phyloP scores from a whole-genome alignment of 2,113 vertebrate genomes.

The Acrocephalus arundinaceus region DNA sequence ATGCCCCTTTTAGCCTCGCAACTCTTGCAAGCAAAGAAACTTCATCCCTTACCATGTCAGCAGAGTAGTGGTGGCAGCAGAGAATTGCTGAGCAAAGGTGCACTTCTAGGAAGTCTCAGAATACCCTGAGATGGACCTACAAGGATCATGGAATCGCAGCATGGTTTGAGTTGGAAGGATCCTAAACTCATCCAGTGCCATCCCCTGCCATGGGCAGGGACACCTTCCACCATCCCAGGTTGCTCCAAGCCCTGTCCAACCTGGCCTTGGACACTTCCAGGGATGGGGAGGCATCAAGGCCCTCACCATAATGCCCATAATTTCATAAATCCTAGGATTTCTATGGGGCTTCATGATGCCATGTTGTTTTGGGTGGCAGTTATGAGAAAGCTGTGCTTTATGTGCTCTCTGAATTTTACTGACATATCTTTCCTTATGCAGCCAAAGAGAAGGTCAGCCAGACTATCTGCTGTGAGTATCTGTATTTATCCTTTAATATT shows the following conservation, averaged over 20 bases:
- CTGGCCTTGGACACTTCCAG: background rate
- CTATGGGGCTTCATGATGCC: rapidly evolving
- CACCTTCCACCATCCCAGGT: background rate
- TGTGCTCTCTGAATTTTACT: background rate
- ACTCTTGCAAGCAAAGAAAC: background rate
- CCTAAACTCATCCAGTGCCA: background rate
- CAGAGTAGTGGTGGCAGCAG: rapidly evolving
- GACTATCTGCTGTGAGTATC: slow-evolving; percentile 91
- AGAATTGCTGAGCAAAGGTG: background rate
- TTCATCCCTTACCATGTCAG: rapidly evolving
- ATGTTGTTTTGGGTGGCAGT: background rate
- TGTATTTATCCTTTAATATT: background rate
- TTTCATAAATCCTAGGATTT: background rate
- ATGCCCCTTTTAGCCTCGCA: background rate
- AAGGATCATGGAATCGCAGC: background rate
- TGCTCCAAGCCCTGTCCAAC: rapidly evolving
- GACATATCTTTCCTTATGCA: slow-evolving; percentile 66
- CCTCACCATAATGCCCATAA: rapidly evolving
- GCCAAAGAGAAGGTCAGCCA: slow-evolving; percentile 93
- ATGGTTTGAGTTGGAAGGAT: no score
- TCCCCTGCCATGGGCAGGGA: background rate
- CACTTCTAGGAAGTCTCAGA: rapidly evolving
- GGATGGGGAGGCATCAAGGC: background rate
- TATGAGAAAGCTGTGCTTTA: background rate
- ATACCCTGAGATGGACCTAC: background rate